Evolutionary conservation across 2,797 vertebrate species (phyloP).

Genomic region (Phataginus tetradactyla): DNA sequence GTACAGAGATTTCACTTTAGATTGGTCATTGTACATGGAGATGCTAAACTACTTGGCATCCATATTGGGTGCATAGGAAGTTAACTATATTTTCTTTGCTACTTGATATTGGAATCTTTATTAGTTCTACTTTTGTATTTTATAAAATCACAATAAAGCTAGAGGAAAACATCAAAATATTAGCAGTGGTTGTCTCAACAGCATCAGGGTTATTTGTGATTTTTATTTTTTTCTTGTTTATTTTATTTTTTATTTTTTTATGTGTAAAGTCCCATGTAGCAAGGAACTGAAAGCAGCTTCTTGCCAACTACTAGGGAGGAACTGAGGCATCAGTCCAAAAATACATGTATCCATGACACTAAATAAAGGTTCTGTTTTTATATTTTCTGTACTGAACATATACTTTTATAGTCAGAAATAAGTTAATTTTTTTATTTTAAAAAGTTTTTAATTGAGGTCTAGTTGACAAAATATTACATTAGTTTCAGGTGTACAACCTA

Average conservation of each 20-base stretch:
- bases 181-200: neutral
- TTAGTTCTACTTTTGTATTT: slow-evolving; percentile 26
- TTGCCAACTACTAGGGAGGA: too few species aligned
- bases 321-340: too few species aligned
- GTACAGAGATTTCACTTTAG: neutral
- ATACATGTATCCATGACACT: too few species aligned
- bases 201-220: neutral
- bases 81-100: neutral
- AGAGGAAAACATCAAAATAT: neutral
- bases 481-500: too few species aligned
- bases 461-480: too few species aligned
- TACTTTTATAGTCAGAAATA: neutral
- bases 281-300: too few species aligned
- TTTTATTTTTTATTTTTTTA: too few species aligned
- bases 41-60: neutral
- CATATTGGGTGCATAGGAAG: neutral
- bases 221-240: slow-evolving; percentile 28
- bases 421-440: neutral
- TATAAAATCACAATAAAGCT: neutral
- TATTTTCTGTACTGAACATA: neutral
- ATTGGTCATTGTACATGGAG: neutral
- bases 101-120: neutral
- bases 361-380: neutral
- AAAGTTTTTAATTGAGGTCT: too few species aligned
- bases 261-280: too few species aligned